A percentile compares a stretch with the other conserved stretches of the same genome.
Evolutionary conservation across 2,113 vertebrate genomes (phyloP).

Genomic region (Vulpes lagopus): DNA sequence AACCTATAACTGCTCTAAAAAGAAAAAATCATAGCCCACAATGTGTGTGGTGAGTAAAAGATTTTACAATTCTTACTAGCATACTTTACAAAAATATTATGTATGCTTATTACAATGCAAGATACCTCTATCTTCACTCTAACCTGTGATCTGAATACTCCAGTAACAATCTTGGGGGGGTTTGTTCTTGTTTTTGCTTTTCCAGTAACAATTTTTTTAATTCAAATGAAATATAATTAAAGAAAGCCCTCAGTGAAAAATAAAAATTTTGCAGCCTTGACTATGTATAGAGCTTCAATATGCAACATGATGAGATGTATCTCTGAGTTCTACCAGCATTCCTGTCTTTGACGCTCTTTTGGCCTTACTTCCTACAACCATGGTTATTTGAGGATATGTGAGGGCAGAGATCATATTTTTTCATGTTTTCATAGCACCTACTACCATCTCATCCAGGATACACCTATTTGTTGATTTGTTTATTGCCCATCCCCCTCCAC

Average conservation of each 20-base stretch:
- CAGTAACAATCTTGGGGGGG: not conserved
- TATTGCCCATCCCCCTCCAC: not conserved
- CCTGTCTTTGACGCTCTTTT: not conserved
- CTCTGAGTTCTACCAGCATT: not conserved
- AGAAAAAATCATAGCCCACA: not conserved
- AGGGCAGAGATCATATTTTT: not conserved
- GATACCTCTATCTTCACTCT: conserved; percentile 49
- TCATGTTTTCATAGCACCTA: not conserved
- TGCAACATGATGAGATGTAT: not conserved
- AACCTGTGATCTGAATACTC: conserved; percentile 51
- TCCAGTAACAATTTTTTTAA: not conserved
- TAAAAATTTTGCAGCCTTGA: not conserved
- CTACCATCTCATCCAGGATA: not conserved
- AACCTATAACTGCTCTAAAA: not conserved
- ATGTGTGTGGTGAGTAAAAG: not conserved
- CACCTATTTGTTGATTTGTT: conserved; percentile 1
- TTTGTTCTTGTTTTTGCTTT: no score
- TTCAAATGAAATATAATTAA: conserved; percentile 51
- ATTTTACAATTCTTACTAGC: conserved; percentile 12
- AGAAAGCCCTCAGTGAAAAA: conserved; percentile 24
- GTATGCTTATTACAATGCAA: conserved; percentile 38
- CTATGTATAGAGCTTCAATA: not conserved
- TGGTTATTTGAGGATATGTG: not conserved
- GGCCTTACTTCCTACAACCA: not conserved
- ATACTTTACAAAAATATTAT: conserved; percentile 26